Base-by-base conservation (phyloP, 1,140 invertebrate species). In the Ceratosolen fusciceps region DNA sequence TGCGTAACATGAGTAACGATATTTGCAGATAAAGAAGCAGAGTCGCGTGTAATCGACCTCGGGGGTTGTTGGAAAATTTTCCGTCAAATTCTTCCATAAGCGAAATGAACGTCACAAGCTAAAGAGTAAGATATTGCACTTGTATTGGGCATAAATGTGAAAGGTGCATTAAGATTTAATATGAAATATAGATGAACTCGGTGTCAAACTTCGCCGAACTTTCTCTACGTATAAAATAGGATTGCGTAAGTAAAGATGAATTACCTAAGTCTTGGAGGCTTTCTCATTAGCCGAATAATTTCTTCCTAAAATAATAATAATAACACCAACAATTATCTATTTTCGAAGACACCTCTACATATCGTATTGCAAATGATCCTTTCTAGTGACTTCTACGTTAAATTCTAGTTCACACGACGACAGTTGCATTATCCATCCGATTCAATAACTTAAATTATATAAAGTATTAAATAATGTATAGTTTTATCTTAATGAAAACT, bases 61-160 rank as follows among this genome's bases (percentile, higher is more conserved):
- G 24, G 39, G 43, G 21, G 10, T 21, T 3, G 68, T 24, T 47
- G 21, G 26, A 49, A 10, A 8, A 71, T 71, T 47, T 43, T 24
- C 19, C 21, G 65, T 37, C 34, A 39, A 43, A 14, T 62, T 62
- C 58, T 62, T 62, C 29, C 21, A 21, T 29, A 16, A 68, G 34
- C 34, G 37, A 43, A 43, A 68, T 68, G 65, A 68, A 68, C 39
- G 65, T 68, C 65, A 62, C 16, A 62, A 5, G 65, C 65, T 68
- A 68, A 68, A 43, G 65, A 68, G 65, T 43, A 39, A 68, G 37
- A 43, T 43, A 43, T 39, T 43, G 37, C 65, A 24, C 34, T 68
- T 43, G 65, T 24, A 43, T 26, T 68, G 26, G n/a, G 19, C 37
- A 39, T 43, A 68, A 68, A 43, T 16, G 19, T 68, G 24, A 10